phyloP scores from a whole-genome alignment of 2,888 invertebrate genomes.

The Beris chalybata region DNA sequence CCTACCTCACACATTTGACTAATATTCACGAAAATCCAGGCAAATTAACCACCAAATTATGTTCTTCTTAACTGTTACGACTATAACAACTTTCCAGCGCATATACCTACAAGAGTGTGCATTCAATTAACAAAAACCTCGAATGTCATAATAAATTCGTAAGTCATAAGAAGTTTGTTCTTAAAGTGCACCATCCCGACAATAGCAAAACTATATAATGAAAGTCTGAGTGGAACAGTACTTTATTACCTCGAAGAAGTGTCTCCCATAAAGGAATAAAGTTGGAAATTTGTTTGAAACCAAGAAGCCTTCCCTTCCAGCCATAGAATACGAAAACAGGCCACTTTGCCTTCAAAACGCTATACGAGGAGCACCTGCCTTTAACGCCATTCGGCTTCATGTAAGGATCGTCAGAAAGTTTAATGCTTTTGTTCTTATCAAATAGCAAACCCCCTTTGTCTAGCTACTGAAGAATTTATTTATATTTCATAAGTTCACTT shows the following conservation, averaged over 20 bases:
- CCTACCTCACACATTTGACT: too few relatives aligned
- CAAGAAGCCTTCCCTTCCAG: conserved; percentile 14
- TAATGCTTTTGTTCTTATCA: conserved; percentile 29
- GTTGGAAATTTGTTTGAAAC: conserved; percentile 17
- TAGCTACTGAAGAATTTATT: conserved; percentile 5
- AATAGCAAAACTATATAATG: conserved; percentile 18
- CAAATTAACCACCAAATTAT: too few relatives aligned
- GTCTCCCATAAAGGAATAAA: conserved; percentile 13
- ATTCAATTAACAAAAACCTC: too few relatives aligned
- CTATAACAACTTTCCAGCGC: too few relatives aligned
- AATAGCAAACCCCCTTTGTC: conserved; percentile 20
- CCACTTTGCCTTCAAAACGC: conserved; percentile 1
- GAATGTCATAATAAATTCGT: background rate
- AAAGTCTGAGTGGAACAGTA: conserved; percentile 1
- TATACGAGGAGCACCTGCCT: background rate
- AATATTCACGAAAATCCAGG: too few relatives aligned
- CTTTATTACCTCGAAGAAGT: conserved; percentile 11
- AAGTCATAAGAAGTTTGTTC: conserved; percentile 15
- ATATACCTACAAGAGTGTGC: too few relatives aligned
- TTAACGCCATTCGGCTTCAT: too few relatives aligned
- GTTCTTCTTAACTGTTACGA: too few relatives aligned
- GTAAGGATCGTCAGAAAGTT: conserved; percentile 10
- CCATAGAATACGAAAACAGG: conserved; percentile 2
- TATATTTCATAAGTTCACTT: too few relatives aligned
- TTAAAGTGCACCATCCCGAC: conserved; percentile 11